Base-by-base conservation (phyloP, 2,113 vertebrate species). In the Pluvialis apricaria region DNA sequence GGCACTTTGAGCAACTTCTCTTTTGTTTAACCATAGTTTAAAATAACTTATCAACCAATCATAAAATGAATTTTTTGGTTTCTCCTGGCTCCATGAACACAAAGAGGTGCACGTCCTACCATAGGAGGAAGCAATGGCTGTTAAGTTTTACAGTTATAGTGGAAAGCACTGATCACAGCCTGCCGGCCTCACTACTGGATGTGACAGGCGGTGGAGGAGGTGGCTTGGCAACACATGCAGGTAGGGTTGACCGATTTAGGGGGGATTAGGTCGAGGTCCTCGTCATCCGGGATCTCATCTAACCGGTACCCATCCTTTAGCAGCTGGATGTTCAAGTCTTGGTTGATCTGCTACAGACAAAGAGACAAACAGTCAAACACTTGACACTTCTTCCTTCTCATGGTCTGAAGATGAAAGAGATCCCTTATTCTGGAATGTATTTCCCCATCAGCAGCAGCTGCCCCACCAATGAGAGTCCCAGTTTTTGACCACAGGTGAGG, bases 201-300 rank as follows among this genome's bases (percentile, higher is more conserved):
- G 97, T 99, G 99, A 98, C 99, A 99, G 98, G 99, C 98, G 34
- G 99, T 99, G 96, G 99, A 99, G 97, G 99, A 99, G 75, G 99
- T 99, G 94, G 99, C 99, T 98, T 99, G 99, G 98, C 99, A 99
- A 98, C 99, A 99, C 99, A 99, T 99, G 99, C 99, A 99, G 95
- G 99, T 99, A 68, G 99, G 99, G 98, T 99, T 99, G 96, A 99
- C 99, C 0, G 99, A 99, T 97, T 99, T 99, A 34, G 99, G 99
- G 31, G 99, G 99, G 64, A 99, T 99, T 93, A 99, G 98, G 98
- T 99, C 99, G 91, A 99, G 98, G 98, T 99, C 99, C 94, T 99
- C 99, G 0, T 99, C 99, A 3, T 99, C 99, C 0, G 99, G 99
- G 96, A 99, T 99, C 98, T 99, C 99, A 9, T 99, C 99, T 96